A percentile compares a stretch with the other conserved stretches of the same genome.
These are phyloP conservation scores for Prolemur simus DNA, from an alignment of 2,113 vertebrate genomes.

Conservation along the genomic window DNA sequence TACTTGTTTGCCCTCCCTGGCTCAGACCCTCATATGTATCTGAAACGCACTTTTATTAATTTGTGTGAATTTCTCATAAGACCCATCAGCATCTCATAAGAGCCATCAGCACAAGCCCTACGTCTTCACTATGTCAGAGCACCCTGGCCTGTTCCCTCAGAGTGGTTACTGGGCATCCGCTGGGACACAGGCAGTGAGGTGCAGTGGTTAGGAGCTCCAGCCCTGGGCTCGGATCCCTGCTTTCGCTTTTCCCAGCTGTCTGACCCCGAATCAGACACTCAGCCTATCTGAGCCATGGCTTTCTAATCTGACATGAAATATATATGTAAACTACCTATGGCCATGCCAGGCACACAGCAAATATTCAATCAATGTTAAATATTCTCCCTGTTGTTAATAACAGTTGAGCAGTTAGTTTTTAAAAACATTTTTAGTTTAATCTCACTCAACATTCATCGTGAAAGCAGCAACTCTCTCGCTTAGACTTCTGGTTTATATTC, in stretches of 20 bases:
- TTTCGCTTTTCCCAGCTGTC: background rate
- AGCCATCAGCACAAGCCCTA: background rate
- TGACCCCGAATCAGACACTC: background rate
- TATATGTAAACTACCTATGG: background rate
- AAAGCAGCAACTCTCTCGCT: background rate
- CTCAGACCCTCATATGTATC: background rate
- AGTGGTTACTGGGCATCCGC: background rate
- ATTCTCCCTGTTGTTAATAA: background rate
- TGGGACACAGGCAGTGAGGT: background rate
- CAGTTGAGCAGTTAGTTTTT: background rate
- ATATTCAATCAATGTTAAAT: background rate
- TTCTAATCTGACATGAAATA: constrained; percentile 32
- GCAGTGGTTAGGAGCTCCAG: background rate
- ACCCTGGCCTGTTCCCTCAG: background rate
- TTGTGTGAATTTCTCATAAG: background rate
- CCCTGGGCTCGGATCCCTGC: background rate
- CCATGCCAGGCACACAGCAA: background rate
- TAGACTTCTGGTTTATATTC: background rate
- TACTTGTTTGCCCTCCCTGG: background rate
- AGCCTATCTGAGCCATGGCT: background rate
- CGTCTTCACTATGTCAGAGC: background rate
- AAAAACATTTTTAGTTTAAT: constrained; percentile 49
- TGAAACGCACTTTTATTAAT: background rate
- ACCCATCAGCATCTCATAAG: background rate
- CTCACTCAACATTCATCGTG: background rate